Percentiles rank a stretch among this genome's conserved stretches.
phyloP scores from a whole-genome alignment of 1,140 invertebrate genomes.

The Solenopsis fugax region DNA sequence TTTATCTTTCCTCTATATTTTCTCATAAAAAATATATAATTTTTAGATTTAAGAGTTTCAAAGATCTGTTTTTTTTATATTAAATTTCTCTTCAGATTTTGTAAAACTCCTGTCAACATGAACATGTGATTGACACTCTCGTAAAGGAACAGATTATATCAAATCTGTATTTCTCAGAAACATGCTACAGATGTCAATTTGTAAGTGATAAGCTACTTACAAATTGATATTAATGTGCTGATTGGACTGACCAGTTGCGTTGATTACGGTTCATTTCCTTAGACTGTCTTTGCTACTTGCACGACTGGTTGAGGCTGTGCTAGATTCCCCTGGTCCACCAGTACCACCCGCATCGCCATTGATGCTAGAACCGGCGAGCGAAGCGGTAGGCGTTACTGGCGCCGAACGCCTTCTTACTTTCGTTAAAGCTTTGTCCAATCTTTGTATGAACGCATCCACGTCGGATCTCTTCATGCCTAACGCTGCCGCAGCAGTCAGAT shows the following conservation, averaged over 20 bases:
- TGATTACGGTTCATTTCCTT: conserved; percentile 87
- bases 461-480: conserved; percentile 91
- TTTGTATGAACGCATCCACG: conserved; percentile 89
- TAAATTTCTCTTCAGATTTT: conserved; percentile 11
- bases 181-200: conserved; percentile 63
- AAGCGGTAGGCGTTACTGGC: conserved; percentile 86
- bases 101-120: conserved; percentile 21
- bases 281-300: conserved; percentile 88
- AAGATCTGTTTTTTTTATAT: neutral
- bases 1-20: neutral
- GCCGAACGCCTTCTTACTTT: conserved; percentile 87
- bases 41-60: neutral
- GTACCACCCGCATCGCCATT: conserved; percentile 83
- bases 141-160: conserved; percentile 23
- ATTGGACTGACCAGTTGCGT: conserved; percentile 85
- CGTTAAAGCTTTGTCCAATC: conserved; percentile 88
- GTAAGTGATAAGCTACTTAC: conserved; percentile 75
- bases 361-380: conserved; percentile 83
- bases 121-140: neutral
- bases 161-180: conserved; percentile 50
- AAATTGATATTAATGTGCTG: conserved; percentile 84
- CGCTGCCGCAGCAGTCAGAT: conserved; percentile 91
- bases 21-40: neutral
- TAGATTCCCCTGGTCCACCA: conserved; percentile 84
- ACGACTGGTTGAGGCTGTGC: conserved; percentile 87